Evolutionary conservation across 2,888 invertebrate genomes (phyloP), one percentile per base, ranked within the genome.

Genomic region (Lissocephala sabroskyi): DNA sequence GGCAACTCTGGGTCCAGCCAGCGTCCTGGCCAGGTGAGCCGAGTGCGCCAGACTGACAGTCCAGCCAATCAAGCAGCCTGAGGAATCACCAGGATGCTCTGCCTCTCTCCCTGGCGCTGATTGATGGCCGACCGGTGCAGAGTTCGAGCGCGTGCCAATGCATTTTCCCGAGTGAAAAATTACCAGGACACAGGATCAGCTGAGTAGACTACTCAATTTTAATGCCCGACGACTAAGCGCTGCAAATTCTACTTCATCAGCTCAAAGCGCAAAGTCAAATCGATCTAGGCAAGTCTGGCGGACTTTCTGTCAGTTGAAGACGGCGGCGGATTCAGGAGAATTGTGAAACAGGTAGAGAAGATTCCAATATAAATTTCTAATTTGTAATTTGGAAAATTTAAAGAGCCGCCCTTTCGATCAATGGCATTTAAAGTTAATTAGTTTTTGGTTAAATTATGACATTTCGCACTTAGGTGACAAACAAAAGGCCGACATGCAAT

Each of bases 1-100:
- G 39, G 61, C 68, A 54, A 65, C 51, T 54, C 57, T 66, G 45
- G 56, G 63, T 49, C 65, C 55, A 16, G 11, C 23, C 23, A 5
- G 23, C 4, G 7, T 7, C 23, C 7, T 3, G 23, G 23, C 4
- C 23, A 23, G 23, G 23, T 23, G 23, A 23, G 23, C 3, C n/a
- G 29, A 29, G n/a, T 29, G 11, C 11, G 30, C 4, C 26, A 26
- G 30, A 32, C 2, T 32, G 30, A 32, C 3, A 11, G 11, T 13
- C 30, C 5, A 10, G 10, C 11, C 5, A 32, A 10, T 6, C 30
- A 32, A 32, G 30, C 13, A n/a, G n/a, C n/a, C n/a, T n/a, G n/a
- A n/a, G n/a, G n/a, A n/a, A n/a, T n/a, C n/a, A n/a, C n/a, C n/a
- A n/a, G n/a, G n/a, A n/a, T n/a, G n/a, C n/a, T n/a, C n/a, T n/a